phyloP scores from a whole-genome alignment of 2,888 invertebrate genomes.

The Anticlea derivata region DNA sequence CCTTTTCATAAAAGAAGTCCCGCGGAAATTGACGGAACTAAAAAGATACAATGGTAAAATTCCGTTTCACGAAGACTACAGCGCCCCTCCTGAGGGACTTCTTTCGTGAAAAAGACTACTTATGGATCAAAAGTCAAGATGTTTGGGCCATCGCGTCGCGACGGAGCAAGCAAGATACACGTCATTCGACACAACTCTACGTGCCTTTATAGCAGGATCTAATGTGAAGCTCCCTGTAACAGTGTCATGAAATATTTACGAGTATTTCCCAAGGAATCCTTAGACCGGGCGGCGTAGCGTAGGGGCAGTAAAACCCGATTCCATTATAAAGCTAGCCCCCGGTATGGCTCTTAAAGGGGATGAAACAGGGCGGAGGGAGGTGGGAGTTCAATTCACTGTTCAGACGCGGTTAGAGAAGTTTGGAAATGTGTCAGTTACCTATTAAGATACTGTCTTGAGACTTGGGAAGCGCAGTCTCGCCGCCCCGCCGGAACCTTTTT shows the following conservation, averaged over 20 bases:
- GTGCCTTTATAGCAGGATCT: conserved; percentile 37
- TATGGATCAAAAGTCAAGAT: too few species aligned
- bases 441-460: conserved; percentile 34
- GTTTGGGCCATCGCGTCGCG: too few species aligned
- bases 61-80: too few species aligned
- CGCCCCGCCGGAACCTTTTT: conserved; percentile 16
- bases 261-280: conserved; percentile 51
- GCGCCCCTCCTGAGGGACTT: too few species aligned
- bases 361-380: conserved; percentile 49
- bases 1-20: too few species aligned
- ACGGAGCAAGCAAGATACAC: neutral
- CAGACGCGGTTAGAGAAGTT: conserved; percentile 34
- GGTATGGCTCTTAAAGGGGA: conserved; percentile 66
- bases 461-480: conserved; percentile 21
- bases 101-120: too few species aligned
- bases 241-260: conserved; percentile 58
- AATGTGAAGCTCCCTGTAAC: conserved; percentile 44
- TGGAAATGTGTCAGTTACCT: conserved; percentile 38
- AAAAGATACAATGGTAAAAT: too few species aligned
- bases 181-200: conserved; percentile 19
- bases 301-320: conserved; percentile 59
- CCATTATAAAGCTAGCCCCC: conserved; percentile 59
- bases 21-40: too few species aligned
- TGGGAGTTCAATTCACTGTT: conserved; percentile 6
- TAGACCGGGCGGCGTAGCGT: conserved; percentile 37